Conservation (phyloP, 2,888 invertebrate species). For the Erannis defoliaria region DNA sequence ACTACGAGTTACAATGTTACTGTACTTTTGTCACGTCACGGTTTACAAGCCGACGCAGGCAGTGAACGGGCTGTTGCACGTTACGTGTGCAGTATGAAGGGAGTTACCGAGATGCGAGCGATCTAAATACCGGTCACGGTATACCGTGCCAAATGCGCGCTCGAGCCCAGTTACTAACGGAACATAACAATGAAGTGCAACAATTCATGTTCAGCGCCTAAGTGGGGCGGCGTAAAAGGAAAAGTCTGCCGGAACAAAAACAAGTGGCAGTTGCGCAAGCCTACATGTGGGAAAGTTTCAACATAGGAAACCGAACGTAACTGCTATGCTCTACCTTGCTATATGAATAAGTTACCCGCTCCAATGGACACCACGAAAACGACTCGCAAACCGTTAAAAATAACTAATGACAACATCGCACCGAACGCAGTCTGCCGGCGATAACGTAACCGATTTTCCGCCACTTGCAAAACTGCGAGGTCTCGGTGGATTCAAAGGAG, state of each 20-base stretch:
- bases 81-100: constrained; percentile 32
- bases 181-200: constrained; percentile 66
- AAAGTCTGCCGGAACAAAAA: constrained; percentile 81
- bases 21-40: constrained; percentile 14
- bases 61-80: constrained; percentile 11
- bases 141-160: constrained; percentile 50
- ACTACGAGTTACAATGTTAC: constrained; percentile 10
- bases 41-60: constrained; percentile 28
- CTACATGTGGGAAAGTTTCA: constrained; percentile 82
- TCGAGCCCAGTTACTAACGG: constrained; percentile 60
- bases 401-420: constrained; percentile 83
- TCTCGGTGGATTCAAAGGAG: constrained; percentile 72
- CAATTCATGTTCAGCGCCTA: constrained; percentile 60
- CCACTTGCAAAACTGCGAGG: constrained; percentile 77
- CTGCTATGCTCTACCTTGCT: constrained; percentile 60
- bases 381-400: constrained; percentile 77
- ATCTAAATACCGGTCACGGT: constrained; percentile 44
- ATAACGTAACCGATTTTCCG: constrained; percentile 75
- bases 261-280: constrained; percentile 80
- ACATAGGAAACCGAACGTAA: constrained; percentile 73
- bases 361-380: constrained; percentile 54
- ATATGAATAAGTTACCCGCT: constrained; percentile 70
- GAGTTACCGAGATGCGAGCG: constrained; percentile 35
- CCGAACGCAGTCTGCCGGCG: constrained; percentile 70
- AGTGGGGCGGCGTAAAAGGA: constrained; percentile 73